Evolutionary conservation across 1,140 invertebrate species (phyloP).

Genomic region (Lasioglossum baleicum): DNA sequence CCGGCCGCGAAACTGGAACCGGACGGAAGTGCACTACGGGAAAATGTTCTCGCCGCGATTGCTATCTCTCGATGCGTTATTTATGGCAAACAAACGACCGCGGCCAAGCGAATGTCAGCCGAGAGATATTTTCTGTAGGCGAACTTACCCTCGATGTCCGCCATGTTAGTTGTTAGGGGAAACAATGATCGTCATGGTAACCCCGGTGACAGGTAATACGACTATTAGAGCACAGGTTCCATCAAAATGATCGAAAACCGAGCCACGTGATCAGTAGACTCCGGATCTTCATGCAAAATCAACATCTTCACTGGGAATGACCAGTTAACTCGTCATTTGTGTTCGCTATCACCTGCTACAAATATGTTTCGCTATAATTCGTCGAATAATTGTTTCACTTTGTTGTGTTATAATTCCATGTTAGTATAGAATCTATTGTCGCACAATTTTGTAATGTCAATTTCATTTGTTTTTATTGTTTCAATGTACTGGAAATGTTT

Average conservation of each 20-base stretch:
- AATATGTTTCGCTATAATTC: too few relatives aligned
- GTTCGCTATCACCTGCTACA: too few relatives aligned
- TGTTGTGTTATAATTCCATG: too few relatives aligned
- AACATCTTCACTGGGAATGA: too few relatives aligned
- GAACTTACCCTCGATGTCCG: constrained; percentile 72
- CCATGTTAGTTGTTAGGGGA: constrained; percentile 72
- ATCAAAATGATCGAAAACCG: background rate
- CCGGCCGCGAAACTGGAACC: constrained; percentile 37
- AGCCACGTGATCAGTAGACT: background rate
- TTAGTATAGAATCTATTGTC: too few relatives aligned
- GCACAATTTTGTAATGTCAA: too few relatives aligned
- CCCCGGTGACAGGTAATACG: constrained; percentile 15
- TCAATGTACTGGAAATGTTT: too few relatives aligned
- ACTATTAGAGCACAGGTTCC: background rate
- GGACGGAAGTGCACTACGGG: constrained; percentile 18
- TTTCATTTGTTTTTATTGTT: too few relatives aligned
- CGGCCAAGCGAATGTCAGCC: constrained; percentile 26
- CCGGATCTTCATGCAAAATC: too few relatives aligned
- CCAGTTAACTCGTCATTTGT: too few relatives aligned
- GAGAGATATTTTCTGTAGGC: constrained; percentile 52
- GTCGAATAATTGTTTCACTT: too few relatives aligned
- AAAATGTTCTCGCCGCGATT: constrained; percentile 13
- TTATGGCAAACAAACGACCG: constrained; percentile 7
- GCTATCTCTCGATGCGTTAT: constrained; percentile 45
- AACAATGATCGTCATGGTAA: constrained; percentile 65